Base-by-base conservation (phyloP, 2,113 vertebrate genomes). In the Procavia capensis region DNA sequence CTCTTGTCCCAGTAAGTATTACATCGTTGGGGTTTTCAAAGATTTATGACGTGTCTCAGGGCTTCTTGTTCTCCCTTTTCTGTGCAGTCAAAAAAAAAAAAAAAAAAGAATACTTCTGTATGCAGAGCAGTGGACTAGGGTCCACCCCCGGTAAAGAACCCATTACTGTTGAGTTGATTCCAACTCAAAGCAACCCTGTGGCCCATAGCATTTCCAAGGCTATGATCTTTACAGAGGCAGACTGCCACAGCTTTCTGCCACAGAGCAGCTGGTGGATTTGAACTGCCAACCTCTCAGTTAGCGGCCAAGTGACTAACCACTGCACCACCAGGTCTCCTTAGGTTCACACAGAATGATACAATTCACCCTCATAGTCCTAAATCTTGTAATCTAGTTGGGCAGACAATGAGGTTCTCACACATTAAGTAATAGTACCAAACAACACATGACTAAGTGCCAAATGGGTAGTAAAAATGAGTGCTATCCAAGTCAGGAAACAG, bases 1-100 rank as follows among this genome's bases (percentile, higher is more conserved):
- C 98, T 99, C 95, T 92, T 99, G 11, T 99, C 99, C 92, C 99
- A 99, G 99, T 99, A 97, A 98, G 98, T 97, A 13, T 75, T 41
- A 2, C 19, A 2, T 24, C 3, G 50, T 19, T 64, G 82, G 31
- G 74, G 36, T 27, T 78, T 68, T 66, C 9, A n/a, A 34, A 41
- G 27, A 25, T 25, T 9, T 4, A 1, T 6, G 3, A 0, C 16
- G 5, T 9, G 63, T 9, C 4, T 0, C 7, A 13, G 87, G 34
- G 36, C 64, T 5, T 45, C 75, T 76, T 47, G 0, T 34, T 91
- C 63, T 36, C 29, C 1, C 45, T n/a, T 31, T 41, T 61, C 34
- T 0, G 6, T 4, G 78, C n/a, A 78, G 41, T 72, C 45, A 41
- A 0, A n/a, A 3, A 61, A 29, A 47, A 41, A 36, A 9, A 39